phyloP scores from a whole-genome alignment of 2,113 vertebrate species.

The Chloroceryle aenea region DNA sequence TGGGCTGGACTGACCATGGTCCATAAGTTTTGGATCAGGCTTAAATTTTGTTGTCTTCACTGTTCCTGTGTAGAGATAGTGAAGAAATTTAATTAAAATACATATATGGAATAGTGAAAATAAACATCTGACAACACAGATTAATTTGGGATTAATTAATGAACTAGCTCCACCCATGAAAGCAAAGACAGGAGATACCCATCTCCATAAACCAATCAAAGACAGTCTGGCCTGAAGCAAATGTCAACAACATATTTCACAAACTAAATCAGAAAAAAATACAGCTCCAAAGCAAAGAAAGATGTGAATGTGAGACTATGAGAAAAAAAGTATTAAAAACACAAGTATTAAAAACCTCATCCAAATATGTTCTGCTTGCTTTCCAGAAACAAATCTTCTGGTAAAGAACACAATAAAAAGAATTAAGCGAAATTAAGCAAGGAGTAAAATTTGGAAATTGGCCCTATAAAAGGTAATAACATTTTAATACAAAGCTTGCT shows the following conservation, averaged over 20 bases:
- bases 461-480: background rate
- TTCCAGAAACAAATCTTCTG: background rate
- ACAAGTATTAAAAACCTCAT: background rate
- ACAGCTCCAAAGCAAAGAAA: background rate
- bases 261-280: background rate
- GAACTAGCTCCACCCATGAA: background rate
- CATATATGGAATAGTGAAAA: background rate
- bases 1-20: conserved; percentile 87
- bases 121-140: background rate
- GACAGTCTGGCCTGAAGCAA: background rate
- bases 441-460: background rate
- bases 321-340: background rate
- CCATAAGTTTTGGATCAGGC: conserved; percentile 81
- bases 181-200: background rate
- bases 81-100: background rate
- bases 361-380: background rate
- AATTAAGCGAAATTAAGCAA: background rate
- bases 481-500: background rate
- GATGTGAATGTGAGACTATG: background rate
- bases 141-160: background rate
- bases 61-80: conserved; percentile 59
- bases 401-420: background rate
- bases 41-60: conserved; percentile 73
- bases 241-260: background rate
- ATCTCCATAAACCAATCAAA: background rate